Conservation (phyloP, 2,113 vertebrate species). For the Centropristis striata region DNA sequence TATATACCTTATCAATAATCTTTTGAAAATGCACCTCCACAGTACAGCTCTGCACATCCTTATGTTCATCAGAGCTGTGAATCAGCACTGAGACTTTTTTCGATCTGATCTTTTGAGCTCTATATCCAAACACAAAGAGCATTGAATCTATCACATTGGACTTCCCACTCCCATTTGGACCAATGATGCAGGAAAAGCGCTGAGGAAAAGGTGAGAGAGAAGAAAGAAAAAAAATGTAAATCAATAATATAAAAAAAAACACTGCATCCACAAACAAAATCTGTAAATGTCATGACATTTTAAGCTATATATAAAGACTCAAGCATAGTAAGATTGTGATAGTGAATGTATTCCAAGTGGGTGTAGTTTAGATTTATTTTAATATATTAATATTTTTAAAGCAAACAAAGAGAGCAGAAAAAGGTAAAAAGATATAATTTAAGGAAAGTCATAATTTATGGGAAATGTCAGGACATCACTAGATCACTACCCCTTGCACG, state of each 20-base stretch:
- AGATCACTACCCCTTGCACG: slow-evolving; percentile 19
- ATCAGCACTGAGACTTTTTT: slow-evolving; percentile 98
- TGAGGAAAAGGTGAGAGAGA: slow-evolving; percentile 73
- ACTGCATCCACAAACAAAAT: slow-evolving; percentile 19
- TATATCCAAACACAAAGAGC: slow-evolving; percentile 99
- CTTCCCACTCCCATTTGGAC: slow-evolving; percentile 98
- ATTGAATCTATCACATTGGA: slow-evolving; percentile 99
- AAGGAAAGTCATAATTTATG: slow-evolving; percentile 43
- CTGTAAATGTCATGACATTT: background rate
- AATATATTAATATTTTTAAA: slow-evolving; percentile 35
- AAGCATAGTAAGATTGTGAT: slow-evolving; percentile 5
- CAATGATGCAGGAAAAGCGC: slow-evolving; percentile 99
- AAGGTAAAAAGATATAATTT: slow-evolving; percentile 21
- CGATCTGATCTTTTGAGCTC: slow-evolving; percentile 98
- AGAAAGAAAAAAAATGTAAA: slow-evolving; percentile 23
- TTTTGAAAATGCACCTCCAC: slow-evolving; percentile 99
- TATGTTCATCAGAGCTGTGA: slow-evolving; percentile 94
- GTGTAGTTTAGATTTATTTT: slow-evolving; percentile 66
- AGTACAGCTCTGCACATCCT: slow-evolving; percentile 93
- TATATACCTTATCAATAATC: slow-evolving; percentile 96
- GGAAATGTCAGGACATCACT: slow-evolving; percentile 46
- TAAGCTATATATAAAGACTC: slow-evolving; percentile 6
- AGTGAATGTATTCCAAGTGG: slow-evolving; percentile 16
- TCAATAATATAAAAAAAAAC: slow-evolving; percentile 35
- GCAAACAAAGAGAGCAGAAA: slow-evolving; percentile 12